Base-by-base conservation (phyloP, 2,113 vertebrate genomes). In the Dromiciops gliroides region DNA sequence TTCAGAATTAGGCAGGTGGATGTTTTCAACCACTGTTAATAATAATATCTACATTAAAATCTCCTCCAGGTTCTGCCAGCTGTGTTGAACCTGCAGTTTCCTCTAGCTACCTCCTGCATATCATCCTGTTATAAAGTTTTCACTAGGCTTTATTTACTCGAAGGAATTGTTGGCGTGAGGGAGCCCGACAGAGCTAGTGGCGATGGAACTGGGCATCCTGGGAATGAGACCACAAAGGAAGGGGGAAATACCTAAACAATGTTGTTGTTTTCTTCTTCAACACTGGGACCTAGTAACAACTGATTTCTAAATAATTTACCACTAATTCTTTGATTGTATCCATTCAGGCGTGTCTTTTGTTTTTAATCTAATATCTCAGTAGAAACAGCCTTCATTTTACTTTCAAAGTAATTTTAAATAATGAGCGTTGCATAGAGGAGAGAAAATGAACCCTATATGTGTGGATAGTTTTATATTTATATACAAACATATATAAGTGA, bases 1-100 rank as follows among this genome's bases (percentile, higher is more conserved):
- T 94, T 97, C 67, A 95, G 94, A 97, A 94, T 96, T 94, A 37
- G 4, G 24, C 75, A 96, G 48, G 24, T 96, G 16, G 48, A 56
- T 2, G 25, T 96, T 94, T 98, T 97, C 56, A 95, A 24, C 0
- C 96, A 75, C 48, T 91, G 6, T 92, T 95, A 88, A 52, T 90
- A 97, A 67, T 92, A 96, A 93, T 26, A 95, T 89, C 89, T 60
- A 0, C 96, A 47, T 31, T 52, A 48, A 89, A 67, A 44, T n/a
- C 7, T 31, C 25, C 49, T 50, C 95, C 51, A 7, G 23, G 1
- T 91, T 95, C 92, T 96, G 50, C 44, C 88, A 95, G n/a, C 93
- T 94, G 7, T 97, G 31, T 91, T 97, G 92, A 94, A 94, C 1
- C 44, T 95, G 7, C 16, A 92, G 28, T 91, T 97, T 51, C 8